phyloP scores from a whole-genome alignment of 2,888 invertebrate genomes.

The Drosophila cognata region DNA sequence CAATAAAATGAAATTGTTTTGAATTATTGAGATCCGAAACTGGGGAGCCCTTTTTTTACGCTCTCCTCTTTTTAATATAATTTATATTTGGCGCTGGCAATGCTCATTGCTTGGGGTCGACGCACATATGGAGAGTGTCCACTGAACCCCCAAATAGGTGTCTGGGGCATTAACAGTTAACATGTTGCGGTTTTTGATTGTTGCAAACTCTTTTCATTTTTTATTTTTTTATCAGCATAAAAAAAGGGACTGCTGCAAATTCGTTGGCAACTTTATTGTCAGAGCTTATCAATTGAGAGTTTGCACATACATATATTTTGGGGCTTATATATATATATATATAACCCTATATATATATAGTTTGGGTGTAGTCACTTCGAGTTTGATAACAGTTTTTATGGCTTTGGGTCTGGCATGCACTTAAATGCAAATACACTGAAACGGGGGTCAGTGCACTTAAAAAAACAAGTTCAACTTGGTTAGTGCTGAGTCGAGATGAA shows the following conservation, averaged over 20 bases:
- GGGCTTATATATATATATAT: not conserved
- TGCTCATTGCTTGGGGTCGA: slow-evolving; percentile 43
- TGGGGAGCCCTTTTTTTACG: slow-evolving; percentile 36
- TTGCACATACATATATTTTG: not conserved
- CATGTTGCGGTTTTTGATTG: slow-evolving; percentile 78
- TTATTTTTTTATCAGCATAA: slow-evolving; percentile 66
- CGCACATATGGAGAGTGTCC: slow-evolving; percentile 36
- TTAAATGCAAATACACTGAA: slow-evolving; percentile 38
- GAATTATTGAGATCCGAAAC: slow-evolving; percentile 76
- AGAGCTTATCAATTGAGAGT: slow-evolving; percentile 45
- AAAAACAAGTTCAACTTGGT: not conserved
- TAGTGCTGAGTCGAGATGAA: not conserved
- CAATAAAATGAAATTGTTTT: slow-evolving; percentile 80
- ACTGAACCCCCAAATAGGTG: slow-evolving; percentile 60
- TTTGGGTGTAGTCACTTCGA: slow-evolving; percentile 29
- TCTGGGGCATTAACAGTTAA: slow-evolving; percentile 78
- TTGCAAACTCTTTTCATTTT: slow-evolving; percentile 55
- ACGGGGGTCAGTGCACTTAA: slow-evolving; percentile 40
- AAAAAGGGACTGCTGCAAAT: slow-evolving; percentile 50
- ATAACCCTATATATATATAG: slow-evolving; percentile 2
- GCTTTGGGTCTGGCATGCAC: slow-evolving; percentile 34
- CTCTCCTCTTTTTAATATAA: slow-evolving; percentile 61
- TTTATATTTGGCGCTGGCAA: slow-evolving; percentile 69
- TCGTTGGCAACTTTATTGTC: slow-evolving; percentile 24
- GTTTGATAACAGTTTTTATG: slow-evolving; percentile 51